Conservation (phyloP, 2,113 vertebrate species). For the Seriola rivoliana region DNA sequence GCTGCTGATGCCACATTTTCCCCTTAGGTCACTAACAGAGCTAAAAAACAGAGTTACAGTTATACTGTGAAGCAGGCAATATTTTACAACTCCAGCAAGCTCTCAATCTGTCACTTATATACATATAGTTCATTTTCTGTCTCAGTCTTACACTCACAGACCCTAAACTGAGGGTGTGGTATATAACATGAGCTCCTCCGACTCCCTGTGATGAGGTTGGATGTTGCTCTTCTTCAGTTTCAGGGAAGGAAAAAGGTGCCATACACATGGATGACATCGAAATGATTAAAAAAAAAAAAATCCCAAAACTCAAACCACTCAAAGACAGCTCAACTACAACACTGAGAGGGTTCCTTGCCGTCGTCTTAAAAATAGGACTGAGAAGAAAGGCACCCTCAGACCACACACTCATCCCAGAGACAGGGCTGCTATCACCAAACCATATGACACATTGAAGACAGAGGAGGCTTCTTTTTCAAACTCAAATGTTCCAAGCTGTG, state of each 20-base stretch:
- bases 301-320: conserved; percentile 5
- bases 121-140: not conserved
- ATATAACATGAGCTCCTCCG: conserved; percentile 20
- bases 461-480: conserved; percentile 22
- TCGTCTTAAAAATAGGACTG: conserved; percentile 42
- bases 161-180: conserved; percentile 1
- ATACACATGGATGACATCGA: conserved; percentile 23
- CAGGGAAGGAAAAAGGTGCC: not conserved
- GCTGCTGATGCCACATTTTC: conserved; percentile 14
- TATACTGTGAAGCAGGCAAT: conserved; percentile 1
- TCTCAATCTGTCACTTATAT: conserved; percentile 5
- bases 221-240: conserved; percentile 17
- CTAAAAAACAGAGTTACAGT: not conserved
- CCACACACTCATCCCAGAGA: conserved; percentile 24
- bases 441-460: conserved; percentile 17
- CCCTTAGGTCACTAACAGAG: not conserved
- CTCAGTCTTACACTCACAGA: not conserved
- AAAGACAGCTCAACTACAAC: conserved; percentile 23
- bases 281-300: conserved; percentile 4
- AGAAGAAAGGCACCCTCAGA: conserved; percentile 21
- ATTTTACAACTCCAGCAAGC: not conserved
- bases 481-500: not conserved
- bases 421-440: conserved; percentile 17
- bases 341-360: conserved; percentile 18
- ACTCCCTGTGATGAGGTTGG: conserved; percentile 5